phyloP scores from a whole-genome alignment of 2,797 vertebrate species.

The Pseudomugil tenellus region DNA sequence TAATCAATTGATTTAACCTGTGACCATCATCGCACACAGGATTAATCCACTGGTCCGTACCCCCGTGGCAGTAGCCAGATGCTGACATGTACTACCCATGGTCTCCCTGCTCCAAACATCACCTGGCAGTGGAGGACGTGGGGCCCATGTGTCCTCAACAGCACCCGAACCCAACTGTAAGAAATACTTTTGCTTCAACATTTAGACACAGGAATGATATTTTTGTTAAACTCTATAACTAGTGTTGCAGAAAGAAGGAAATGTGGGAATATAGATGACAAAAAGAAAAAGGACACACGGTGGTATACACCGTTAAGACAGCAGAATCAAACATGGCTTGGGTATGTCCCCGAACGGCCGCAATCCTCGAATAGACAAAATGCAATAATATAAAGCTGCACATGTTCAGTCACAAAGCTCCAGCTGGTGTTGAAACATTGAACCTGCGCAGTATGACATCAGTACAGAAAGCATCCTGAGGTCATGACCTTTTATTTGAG shows the following conservation, averaged over 20 bases:
- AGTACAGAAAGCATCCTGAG: too few relatives aligned
- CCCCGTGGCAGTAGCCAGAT: conserved; percentile 90
- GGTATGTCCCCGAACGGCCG: too few relatives aligned
- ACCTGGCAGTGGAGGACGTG: conserved; percentile 96
- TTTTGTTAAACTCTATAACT: background rate
- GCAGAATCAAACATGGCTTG: too few relatives aligned
- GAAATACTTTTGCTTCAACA: conserved; percentile 53
- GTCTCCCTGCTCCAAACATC: conserved; percentile 86
- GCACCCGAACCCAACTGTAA: conserved; percentile 86
- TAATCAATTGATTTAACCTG: background rate
- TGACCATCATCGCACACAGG: background rate
- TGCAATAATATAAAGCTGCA: too few relatives aligned
- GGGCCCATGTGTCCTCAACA: conserved; percentile 91
- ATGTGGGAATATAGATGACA: conserved; percentile 10
- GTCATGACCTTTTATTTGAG: too few relatives aligned
- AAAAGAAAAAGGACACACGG: too few relatives aligned
- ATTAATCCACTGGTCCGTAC: conserved; percentile 80
- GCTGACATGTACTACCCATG: conserved; percentile 93
- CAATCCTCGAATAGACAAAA: too few relatives aligned
- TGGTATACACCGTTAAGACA: too few relatives aligned
- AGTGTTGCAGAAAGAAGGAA: conserved; percentile 10
- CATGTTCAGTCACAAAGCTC: too few relatives aligned
- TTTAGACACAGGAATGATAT: background rate
- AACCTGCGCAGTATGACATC: too few relatives aligned
- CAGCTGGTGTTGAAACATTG: too few relatives aligned